These are phyloP conservation scores for Dryobotodes eremita DNA, from an alignment of 2,888 invertebrate species.

Conservation along the genomic window DNA sequence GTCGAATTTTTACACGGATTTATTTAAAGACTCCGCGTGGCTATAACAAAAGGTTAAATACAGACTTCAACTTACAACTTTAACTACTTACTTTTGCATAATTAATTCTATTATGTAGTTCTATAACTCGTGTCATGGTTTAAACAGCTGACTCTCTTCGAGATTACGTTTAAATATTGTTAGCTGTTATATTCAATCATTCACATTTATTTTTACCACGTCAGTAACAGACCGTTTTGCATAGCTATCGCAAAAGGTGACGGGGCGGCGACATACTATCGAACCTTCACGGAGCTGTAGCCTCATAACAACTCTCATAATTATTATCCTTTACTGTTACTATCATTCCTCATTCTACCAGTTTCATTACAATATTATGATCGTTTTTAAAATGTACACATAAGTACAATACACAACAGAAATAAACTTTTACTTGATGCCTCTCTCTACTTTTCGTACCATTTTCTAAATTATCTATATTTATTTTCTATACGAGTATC, in stretches of 20 bases:
- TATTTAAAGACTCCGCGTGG: neutral
- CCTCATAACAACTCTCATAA: neutral
- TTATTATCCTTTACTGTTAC: neutral
- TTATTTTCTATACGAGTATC: no score
- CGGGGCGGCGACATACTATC: slow-evolving; percentile 5
- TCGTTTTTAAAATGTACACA: neutral
- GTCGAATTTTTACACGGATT: no score
- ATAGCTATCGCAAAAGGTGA: slow-evolving; percentile 41
- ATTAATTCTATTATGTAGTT: slow-evolving; percentile 8
- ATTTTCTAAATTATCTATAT: neutral
- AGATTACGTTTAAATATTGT: neutral
- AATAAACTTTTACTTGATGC: neutral
- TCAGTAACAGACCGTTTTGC: slow-evolving; percentile 33
- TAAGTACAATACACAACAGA: neutral
- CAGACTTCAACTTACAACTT: neutral
- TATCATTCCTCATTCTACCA: neutral
- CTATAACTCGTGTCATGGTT: neutral
- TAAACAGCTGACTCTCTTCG: neutral
- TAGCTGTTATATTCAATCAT: neutral
- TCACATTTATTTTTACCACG: neutral
- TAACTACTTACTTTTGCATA: neutral
- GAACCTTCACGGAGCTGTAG: neutral
- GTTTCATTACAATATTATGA: neutral
- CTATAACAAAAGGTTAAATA: neutral
- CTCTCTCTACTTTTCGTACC: neutral